phyloP scores from a whole-genome alignment of 2,888 invertebrate species.

The Agrotis ipsilon region DNA sequence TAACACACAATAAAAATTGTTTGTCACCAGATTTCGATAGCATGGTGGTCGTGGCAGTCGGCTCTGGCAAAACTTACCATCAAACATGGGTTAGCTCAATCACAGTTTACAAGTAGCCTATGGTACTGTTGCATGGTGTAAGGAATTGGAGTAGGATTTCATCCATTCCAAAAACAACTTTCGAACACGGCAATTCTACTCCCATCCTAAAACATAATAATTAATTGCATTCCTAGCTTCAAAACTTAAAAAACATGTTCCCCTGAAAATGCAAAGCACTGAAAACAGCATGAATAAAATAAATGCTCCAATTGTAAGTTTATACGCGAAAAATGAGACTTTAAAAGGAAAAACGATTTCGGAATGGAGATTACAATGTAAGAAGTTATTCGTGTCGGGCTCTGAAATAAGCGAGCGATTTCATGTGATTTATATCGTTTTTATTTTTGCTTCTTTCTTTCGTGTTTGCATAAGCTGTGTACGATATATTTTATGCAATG shows the following conservation, averaged over 20 bases:
- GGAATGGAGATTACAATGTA: constrained; percentile 65
- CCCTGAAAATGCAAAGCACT: constrained; percentile 46
- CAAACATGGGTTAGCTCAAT: no score
- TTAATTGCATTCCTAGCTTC: constrained; percentile 24
- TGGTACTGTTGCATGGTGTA: no score
- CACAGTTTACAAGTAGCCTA: no score
- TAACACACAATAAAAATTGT: no score
- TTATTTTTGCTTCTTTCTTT: background rate
- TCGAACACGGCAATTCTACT: constrained; percentile 5
- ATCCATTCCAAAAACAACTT: background rate
- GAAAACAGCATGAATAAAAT: constrained; percentile 55
- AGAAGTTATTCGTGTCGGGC: constrained; percentile 56
- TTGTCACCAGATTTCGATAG: no score
- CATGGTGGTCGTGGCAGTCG: no score
- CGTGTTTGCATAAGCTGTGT: background rate
- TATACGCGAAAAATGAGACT: constrained; percentile 59
- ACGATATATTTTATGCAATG: no score
- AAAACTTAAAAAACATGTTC: constrained; percentile 42
- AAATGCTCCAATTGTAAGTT: constrained; percentile 57
- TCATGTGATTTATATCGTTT: constrained; percentile 15
- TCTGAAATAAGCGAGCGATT: constrained; percentile 17
- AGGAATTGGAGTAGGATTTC: no score
- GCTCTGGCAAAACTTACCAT: no score
- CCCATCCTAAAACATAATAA: background rate
- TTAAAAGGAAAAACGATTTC: constrained; percentile 67